Evolutionary conservation across 2,797 vertebrate genomes (phyloP).

Genomic region (Channallabes apus): DNA sequence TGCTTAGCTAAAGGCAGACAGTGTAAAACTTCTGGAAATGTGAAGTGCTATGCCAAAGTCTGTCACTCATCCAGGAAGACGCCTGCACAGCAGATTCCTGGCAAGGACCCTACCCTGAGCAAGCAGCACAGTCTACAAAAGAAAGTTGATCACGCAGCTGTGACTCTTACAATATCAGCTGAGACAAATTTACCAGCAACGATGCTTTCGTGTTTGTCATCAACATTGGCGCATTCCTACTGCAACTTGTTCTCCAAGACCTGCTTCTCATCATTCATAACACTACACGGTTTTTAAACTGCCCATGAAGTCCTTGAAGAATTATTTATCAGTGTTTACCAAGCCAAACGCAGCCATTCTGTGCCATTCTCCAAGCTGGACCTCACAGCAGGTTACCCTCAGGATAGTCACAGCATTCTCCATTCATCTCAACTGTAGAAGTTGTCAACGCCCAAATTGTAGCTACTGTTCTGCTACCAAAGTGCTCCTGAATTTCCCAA

Average conservation of each 20-base stretch:
- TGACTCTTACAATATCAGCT: background rate
- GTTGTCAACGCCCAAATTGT: background rate
- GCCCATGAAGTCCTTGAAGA: background rate
- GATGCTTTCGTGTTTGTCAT: background rate
- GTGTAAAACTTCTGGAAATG: conserved; percentile 13
- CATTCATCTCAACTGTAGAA: background rate
- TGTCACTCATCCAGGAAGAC: background rate
- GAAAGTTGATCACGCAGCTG: background rate
- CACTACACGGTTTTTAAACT: background rate
- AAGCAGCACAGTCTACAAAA: background rate
- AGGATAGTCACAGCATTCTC: background rate
- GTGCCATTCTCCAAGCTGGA: background rate
- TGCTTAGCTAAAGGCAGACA: background rate
- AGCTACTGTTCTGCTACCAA: background rate
- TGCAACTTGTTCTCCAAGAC: background rate
- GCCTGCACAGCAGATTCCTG: conserved; percentile 19
- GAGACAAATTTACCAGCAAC: background rate
- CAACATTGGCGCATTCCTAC: background rate
- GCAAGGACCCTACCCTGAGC: background rate
- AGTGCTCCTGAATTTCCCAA: background rate
- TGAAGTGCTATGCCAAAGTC: background rate
- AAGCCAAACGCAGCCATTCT: background rate
- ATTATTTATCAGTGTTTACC: too few species aligned
- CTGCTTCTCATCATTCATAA: background rate
- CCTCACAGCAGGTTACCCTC: background rate